Evolutionary conservation across 2,113 vertebrate species (phyloP).

Genomic region (Plecturocebus donacophilus): DNA sequence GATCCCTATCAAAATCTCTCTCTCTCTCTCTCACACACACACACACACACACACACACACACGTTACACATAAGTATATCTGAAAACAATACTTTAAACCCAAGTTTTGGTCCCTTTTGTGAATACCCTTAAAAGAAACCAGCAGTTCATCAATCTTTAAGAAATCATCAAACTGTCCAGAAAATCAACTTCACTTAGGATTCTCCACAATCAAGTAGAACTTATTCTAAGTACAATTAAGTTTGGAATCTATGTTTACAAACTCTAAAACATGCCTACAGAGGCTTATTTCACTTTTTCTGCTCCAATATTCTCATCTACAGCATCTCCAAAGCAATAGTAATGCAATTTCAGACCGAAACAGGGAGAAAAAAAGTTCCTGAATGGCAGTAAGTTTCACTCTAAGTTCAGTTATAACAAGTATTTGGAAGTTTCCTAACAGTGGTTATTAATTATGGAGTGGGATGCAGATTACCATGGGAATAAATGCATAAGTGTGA

Average conservation of each 20-base stretch:
- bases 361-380: slow-evolving; percentile 52
- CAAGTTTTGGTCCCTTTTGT: slow-evolving; percentile 38
- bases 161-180: slow-evolving; percentile 11
- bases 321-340: slow-evolving; percentile 20
- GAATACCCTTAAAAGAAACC: slow-evolving; percentile 36
- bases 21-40: neutral
- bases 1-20: neutral
- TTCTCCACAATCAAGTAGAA: neutral
- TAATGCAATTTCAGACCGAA: slow-evolving; percentile 15
- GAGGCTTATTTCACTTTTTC: neutral
- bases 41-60: neutral
- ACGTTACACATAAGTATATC: neutral
- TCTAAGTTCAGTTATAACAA: neutral
- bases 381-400: slow-evolving; percentile 7
- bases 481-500: slow-evolving; percentile 23
- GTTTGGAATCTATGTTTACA: slow-evolving; percentile 46
- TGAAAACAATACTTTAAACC: slow-evolving; percentile 22
- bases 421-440: slow-evolving; percentile 44
- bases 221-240: neutral
- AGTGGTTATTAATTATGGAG: slow-evolving; percentile 4
- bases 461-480: neutral
- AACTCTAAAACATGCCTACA: neutral
- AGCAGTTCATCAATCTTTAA: neutral
- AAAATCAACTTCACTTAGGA: slow-evolving; percentile 19
- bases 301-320: neutral